phyloP scores from a whole-genome alignment of 2,888 invertebrate genomes.

The Eupithecia vulgata region DNA sequence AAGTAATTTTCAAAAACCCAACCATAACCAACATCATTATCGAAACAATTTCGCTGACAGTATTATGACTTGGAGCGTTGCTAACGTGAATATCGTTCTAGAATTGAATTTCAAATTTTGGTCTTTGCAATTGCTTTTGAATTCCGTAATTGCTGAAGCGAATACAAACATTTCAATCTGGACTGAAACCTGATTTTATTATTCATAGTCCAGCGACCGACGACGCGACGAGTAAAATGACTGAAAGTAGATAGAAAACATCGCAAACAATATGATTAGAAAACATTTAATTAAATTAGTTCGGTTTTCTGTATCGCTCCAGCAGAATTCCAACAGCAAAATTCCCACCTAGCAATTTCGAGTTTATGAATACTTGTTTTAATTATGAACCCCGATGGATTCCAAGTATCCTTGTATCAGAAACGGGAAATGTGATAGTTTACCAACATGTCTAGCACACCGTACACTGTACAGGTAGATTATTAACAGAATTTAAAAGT shows the following conservation, averaged over 20 bases:
- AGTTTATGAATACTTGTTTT: slow-evolving; percentile 1
- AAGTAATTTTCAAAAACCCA: background rate
- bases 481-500: background rate
- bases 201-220: slow-evolving; percentile 35
- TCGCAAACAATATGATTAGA: slow-evolving; percentile 14
- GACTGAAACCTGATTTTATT: slow-evolving; percentile 33
- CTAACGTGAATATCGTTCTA: background rate
- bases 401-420: background rate
- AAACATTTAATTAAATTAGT: background rate
- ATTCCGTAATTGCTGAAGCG: slow-evolving; percentile 35
- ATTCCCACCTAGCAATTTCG: background rate
- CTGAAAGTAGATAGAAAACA: slow-evolving; percentile 18
- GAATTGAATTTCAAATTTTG: slow-evolving; percentile 29
- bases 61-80: background rate
- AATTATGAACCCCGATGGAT: background rate
- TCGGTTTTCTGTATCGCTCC: background rate
- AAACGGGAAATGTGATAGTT: background rate
- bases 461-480: too few relatives aligned
- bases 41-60: background rate
- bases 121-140: slow-evolving; percentile 30
- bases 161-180: slow-evolving; percentile 41
- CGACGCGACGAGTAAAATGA: slow-evolving; percentile 9
- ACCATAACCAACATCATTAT: background rate
- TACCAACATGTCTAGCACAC: background rate
- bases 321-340: background rate